These are phyloP conservation scores for Drosophila incognita DNA, from an alignment of 2,888 invertebrate species.

Conservation along the genomic window DNA sequence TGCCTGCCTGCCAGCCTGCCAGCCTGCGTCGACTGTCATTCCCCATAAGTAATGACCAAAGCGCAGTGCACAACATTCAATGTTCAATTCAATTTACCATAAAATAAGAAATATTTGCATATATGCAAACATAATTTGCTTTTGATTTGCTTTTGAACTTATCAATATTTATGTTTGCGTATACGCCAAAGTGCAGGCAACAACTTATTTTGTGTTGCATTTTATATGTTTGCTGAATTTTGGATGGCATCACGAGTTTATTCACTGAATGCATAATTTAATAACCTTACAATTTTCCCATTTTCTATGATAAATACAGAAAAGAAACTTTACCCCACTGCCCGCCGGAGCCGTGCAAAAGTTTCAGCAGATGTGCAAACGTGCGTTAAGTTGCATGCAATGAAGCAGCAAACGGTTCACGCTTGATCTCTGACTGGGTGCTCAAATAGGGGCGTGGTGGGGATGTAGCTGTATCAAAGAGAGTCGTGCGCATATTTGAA, in stretches of 20 bases:
- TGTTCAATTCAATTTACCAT: slow-evolving; percentile 36
- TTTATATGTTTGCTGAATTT: slow-evolving; percentile 34
- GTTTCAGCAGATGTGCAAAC: slow-evolving; percentile 60
- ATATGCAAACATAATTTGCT: slow-evolving; percentile 50
- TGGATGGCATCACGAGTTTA: slow-evolving; percentile 17
- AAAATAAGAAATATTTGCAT: slow-evolving; percentile 25
- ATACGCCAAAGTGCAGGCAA: slow-evolving; percentile 20
- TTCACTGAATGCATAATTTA: slow-evolving; percentile 56
- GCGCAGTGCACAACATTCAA: slow-evolving; percentile 22
- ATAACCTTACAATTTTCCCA: slow-evolving; percentile 41
- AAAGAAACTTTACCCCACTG: slow-evolving; percentile 14
- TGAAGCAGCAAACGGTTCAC: slow-evolving; percentile 66
- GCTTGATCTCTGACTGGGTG: slow-evolving; percentile 43
- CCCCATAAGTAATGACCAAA: slow-evolving; percentile 60
- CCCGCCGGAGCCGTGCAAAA: slow-evolving; percentile 33
- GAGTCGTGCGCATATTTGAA: slow-evolving; percentile 45
- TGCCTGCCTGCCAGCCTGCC: slow-evolving; percentile 1
- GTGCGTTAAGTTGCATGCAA: slow-evolving; percentile 69
- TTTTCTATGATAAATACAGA: slow-evolving; percentile 31
- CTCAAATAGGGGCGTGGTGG: not conserved
- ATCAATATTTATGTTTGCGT: slow-evolving; percentile 57
- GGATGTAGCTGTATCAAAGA: slow-evolving; percentile 17
- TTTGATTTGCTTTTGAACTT: slow-evolving; percentile 38
- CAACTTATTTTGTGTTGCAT: slow-evolving; percentile 14
- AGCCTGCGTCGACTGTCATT: slow-evolving; percentile 24